A percentile compares a stretch with the other conserved stretches of the same genome.
Conservation (phyloP, 2,888 invertebrate genomes). For the Lissocephala sabroskyi region DNA sequence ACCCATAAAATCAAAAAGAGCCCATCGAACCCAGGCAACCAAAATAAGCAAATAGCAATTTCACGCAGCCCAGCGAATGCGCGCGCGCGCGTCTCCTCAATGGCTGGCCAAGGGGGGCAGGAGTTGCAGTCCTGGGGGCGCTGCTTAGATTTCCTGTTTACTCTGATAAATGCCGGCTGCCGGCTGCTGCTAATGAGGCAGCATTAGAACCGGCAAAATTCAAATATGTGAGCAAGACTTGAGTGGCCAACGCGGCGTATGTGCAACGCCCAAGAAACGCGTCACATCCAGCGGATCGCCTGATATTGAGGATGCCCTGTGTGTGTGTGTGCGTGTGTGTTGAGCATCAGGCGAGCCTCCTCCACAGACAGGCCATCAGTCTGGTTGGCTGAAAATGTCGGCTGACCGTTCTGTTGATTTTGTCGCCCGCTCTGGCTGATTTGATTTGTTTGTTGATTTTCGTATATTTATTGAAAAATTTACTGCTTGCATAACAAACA, state of each 20-base stretch:
- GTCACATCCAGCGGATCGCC: slow-evolving; percentile 41
- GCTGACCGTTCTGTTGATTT: slow-evolving; percentile 18
- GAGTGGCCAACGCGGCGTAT: slow-evolving; percentile 45
- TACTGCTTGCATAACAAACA: slow-evolving; percentile 58
- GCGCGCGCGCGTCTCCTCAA: slow-evolving; percentile 37
- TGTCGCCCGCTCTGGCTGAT: background rate
- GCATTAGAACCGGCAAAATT: too few species aligned
- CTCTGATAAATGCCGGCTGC: slow-evolving; percentile 8
- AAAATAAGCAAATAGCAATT: slow-evolving; percentile 37
- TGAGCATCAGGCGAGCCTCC: slow-evolving; percentile 32
- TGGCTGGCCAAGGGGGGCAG: too few species aligned
- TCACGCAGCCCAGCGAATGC: slow-evolving; percentile 29
- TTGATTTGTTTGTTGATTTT: slow-evolving; percentile 55
- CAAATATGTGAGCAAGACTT: slow-evolving; percentile 28
- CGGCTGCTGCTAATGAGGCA: slow-evolving; percentile 39
- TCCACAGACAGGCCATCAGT: slow-evolving; percentile 19
- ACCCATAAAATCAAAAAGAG: slow-evolving; percentile 8
- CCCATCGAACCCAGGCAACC: too few species aligned
- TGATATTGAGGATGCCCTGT: background rate
- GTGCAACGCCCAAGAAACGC: slow-evolving; percentile 45
- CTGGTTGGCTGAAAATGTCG: slow-evolving; percentile 42
- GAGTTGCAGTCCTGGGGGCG: too few species aligned
- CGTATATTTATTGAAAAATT: slow-evolving; percentile 62
- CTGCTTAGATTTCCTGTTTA: slow-evolving; percentile 50
- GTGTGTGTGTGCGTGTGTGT: slow-evolving; percentile 3